These are phyloP conservation scores for Pogonus chalceus DNA, from an alignment of 1,140 invertebrate species.

Conservation along the genomic window DNA sequence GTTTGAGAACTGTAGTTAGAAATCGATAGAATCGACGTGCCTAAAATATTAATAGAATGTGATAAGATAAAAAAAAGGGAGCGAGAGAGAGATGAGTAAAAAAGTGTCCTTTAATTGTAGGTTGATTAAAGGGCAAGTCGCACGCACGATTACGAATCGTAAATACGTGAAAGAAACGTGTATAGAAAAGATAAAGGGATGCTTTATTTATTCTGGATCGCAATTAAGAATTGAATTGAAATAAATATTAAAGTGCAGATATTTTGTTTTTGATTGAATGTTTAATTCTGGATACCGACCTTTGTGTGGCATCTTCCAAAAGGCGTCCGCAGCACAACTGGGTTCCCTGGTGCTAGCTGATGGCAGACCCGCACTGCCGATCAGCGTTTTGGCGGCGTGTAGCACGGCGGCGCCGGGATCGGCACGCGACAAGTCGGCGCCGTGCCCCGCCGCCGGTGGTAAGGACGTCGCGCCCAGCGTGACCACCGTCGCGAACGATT, in stretches of 20 bases:
- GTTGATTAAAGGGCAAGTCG: constrained; percentile 27
- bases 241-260: no score
- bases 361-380: constrained; percentile 37
- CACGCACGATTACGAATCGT: no score
- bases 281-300: constrained; percentile 34
- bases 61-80: constrained; percentile 6
- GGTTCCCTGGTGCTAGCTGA: constrained; percentile 44
- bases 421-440: constrained; percentile 22
- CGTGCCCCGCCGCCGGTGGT: constrained; percentile 17
- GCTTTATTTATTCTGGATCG: no score
- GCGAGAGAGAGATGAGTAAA: no score
- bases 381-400: constrained; percentile 32
- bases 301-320: constrained; percentile 63
- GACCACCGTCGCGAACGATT: constrained; percentile 15
- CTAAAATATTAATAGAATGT: background rate
- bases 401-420: constrained; percentile 28
- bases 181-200: no score
- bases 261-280: background rate
- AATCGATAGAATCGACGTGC: constrained; percentile 8
- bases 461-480: constrained; percentile 35
- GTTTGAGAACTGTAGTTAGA: no score
- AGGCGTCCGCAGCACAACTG: constrained; percentile 49
- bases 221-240: no score
- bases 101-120: constrained; percentile 26
- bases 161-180: background rate